Evolutionary conservation across 2,888 invertebrate genomes (phyloP), one percentile per base, ranked within the genome.

Genomic region (Caenorhabditis imperialis): DNA sequence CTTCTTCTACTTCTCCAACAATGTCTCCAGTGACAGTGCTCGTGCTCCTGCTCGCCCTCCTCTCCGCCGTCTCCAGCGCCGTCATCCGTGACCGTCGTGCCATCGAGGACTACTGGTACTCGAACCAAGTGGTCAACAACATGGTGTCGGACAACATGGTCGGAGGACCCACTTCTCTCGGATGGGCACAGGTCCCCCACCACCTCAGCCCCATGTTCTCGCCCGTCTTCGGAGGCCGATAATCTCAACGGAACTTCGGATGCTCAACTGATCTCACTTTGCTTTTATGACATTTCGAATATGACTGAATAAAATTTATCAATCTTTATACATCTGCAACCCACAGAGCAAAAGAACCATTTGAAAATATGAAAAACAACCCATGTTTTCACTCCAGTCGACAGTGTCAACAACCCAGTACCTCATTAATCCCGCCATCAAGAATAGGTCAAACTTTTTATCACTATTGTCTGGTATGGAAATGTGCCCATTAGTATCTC

Each of bases 161-260:
- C 5, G 62, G 62, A 16, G 62, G 62, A 42, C 45, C 62, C 14
- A 53, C 62, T 14, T 47, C 47, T 25, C 45, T 62, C 16, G 47
- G 47, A 7, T 51, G 51, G 51, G 33, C 51, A 4, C 51, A 51
- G 20, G 51, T 51, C 3, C 51, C 35, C 16, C 51, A 23, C 37
- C 33, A 22, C 12, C n/a, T 2, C 20, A 51, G 51, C 20, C 51
- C 51, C 12, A 16, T 22, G 37, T 51, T 22, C 20, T 33, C 33
- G 7, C 51, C 51, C 8, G 33, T 51, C 12, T 51, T 4, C 20
- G 51, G 51, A 4, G 12, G 37, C 35, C 20, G 20, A 37, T 35
- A 35, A 30, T 30, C 10, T 30, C 10, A 7, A 7, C 30, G 30
- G 6, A 10, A 30, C 10, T 30, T 30, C 30, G 6, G 10, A 7